Conservation (phyloP, 2,888 invertebrate species). For the Darwinula stevensoni region DNA sequence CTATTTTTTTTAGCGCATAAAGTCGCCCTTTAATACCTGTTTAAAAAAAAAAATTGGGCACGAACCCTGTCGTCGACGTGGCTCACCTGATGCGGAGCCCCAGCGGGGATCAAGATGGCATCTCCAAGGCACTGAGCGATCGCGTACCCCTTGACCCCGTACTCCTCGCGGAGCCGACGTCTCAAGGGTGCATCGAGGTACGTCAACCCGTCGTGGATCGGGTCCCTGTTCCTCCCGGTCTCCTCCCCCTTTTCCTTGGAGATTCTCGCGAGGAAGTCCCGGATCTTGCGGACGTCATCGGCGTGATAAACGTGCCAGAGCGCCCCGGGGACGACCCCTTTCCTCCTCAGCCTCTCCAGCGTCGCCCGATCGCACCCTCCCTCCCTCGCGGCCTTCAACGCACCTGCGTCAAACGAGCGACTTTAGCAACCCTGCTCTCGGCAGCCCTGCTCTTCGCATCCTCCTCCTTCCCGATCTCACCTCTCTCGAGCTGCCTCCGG, state of each 20-base stretch:
- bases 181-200: constrained; percentile 67
- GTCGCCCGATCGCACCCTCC: constrained; percentile 74
- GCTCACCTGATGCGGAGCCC: constrained; percentile 89
- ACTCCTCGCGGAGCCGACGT: constrained; percentile 61
- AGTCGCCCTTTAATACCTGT: not conserved
- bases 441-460: no score
- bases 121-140: constrained; percentile 88
- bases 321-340: constrained; percentile 58
- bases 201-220: constrained; percentile 88
- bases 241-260: constrained; percentile 43
- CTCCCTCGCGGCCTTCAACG: constrained; percentile 61
- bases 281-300: constrained; percentile 74
- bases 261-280: constrained; percentile 48
- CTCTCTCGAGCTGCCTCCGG: constrained; percentile 33
- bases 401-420: constrained; percentile 16
- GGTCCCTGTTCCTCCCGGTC: constrained; percentile 68
- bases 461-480: constrained; percentile 81
- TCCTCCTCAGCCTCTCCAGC: constrained; percentile 40
- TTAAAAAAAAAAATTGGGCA: no score
- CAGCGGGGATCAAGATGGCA: constrained; percentile 90
- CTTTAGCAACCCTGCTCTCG: no score
- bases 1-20: no score
- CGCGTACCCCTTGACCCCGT: constrained; percentile 76
- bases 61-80: no score
- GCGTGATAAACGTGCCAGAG: constrained; percentile 96